Base-by-base conservation (phyloP, 2,797 vertebrate genomes). In the Sarcophilus harrisii region DNA sequence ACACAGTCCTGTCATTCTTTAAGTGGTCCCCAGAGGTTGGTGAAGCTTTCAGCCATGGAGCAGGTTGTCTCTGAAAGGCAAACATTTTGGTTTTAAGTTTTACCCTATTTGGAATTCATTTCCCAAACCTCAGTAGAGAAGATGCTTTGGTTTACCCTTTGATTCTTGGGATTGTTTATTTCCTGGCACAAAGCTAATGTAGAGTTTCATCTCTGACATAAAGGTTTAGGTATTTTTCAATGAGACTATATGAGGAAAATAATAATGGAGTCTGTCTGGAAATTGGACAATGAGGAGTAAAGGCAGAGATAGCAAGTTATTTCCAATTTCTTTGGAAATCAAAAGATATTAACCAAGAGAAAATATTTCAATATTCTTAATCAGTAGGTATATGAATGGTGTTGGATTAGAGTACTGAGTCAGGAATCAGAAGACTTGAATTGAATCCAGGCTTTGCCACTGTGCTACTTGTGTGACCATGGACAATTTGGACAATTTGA, bases 81-180 rank as follows among this genome's bases (percentile, higher is more conserved):
- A 98, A 98, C 97, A 96, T 98, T 98, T 87, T 98, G 96, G 96
- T 96, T 98, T 97, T 96, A 95, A 95, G 96, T 98, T 98, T 97
- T 97, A 73, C 57, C 81, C 93, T n/a, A 93, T 95, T 98, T 94
- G 97, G 92, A 97, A 96, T 98, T 98, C 94, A 90, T 95, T 98
- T 98, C 97, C 95, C 96, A 98, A 97, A 94, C 62, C 94, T 97
- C 96, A 32, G 32, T 96, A 94, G 96, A 58, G 0, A 89, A 96
- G 95, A 95, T 5, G 58, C 93, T 0, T 0, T 97, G 90, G 93
- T 95, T 98, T 87, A 93, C 30, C 4, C 96, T 98, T 98, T 98
- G 73, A 95, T 97, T 98, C 98, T 94, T 90, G 95, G 66, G 45
- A 95, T 87, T 96, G 89, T 97, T 66, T 94, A 57, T 91, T 95